These are phyloP conservation scores for Bubo bubo DNA, from an alignment of 2,113 vertebrate species.

Conservation along the genomic window DNA sequence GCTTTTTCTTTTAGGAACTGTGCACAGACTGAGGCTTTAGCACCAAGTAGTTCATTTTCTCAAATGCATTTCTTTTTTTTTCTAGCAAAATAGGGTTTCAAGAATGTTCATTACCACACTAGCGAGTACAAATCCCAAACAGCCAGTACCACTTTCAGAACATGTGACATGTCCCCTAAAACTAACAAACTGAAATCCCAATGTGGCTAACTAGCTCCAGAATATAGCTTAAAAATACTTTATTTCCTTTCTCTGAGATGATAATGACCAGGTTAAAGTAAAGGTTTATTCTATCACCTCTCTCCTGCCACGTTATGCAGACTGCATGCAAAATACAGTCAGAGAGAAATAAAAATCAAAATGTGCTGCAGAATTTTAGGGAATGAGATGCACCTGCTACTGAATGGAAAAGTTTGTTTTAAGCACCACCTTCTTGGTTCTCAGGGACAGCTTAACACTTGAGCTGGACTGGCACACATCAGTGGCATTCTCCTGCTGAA, in stretches of 20 bases:
- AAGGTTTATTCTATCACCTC: neutral
- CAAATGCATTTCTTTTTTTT: neutral
- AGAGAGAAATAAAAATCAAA: neutral
- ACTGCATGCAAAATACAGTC: neutral
- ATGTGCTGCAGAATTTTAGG: neutral
- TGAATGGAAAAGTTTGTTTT: neutral
- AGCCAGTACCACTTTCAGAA: neutral
- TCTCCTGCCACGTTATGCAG: neutral
- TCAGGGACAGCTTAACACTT: neutral
- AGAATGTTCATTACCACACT: neutral
- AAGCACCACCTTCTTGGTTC: neutral
- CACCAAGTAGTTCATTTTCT: neutral
- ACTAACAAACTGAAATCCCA: neutral
- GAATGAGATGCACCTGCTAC: neutral
- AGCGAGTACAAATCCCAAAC: neutral
- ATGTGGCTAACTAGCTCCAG: neutral
- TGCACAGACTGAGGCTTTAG: neutral
- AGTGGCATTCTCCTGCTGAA: neutral
- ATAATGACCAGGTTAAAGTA: neutral
- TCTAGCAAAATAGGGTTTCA: neutral
- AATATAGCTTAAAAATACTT: neutral
- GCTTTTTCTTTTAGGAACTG: constrained; percentile 5
- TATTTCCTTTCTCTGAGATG: neutral
- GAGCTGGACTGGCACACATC: neutral
- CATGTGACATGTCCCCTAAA: neutral